phyloP scores from a whole-genome alignment of 2,888 invertebrate species.

The Eilema sororculum region DNA sequence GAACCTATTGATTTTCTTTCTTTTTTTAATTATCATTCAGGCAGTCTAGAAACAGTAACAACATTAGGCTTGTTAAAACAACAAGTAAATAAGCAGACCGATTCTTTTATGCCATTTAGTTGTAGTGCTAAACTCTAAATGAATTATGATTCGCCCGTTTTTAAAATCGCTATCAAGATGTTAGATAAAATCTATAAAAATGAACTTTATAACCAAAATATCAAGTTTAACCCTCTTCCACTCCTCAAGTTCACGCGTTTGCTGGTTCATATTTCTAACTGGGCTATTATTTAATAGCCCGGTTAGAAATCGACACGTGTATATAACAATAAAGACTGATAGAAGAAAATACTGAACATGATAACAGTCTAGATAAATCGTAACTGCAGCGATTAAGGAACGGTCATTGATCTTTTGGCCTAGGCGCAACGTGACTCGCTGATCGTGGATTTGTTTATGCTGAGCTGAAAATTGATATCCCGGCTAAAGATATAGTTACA shows the following conservation, averaged over 20 bases:
- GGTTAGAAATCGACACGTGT: slow-evolving; percentile 22
- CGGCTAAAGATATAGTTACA: slow-evolving; percentile 39
- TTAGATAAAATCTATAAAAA: too few relatives aligned
- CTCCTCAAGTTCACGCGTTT: not conserved
- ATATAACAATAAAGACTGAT: slow-evolving; percentile 43
- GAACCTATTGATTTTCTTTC: not conserved
- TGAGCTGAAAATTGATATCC: slow-evolving; percentile 44
- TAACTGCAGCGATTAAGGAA: slow-evolving; percentile 66
- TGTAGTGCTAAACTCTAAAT: too few relatives aligned
- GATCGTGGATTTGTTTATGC: slow-evolving; percentile 52
- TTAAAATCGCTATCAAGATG: too few relatives aligned
- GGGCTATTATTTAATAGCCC: slow-evolving; percentile 27
- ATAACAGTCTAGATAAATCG: slow-evolving; percentile 58
- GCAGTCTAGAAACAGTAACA: too few relatives aligned
- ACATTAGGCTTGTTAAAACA: not conserved
- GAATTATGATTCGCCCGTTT: too few relatives aligned
- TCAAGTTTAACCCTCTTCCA: not conserved
- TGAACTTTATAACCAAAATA: not conserved
- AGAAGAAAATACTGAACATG: slow-evolving; percentile 51
- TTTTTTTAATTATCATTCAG: not conserved
- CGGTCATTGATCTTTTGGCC: slow-evolving; percentile 75
- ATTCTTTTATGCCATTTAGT: not conserved
- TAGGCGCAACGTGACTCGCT: slow-evolving; percentile 56
- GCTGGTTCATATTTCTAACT: not conserved
- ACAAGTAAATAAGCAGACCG: not conserved